Percentiles rank a stretch among this genome's conserved stretches.
phyloP scores from a whole-genome alignment of 2,888 invertebrate species.

The Meliscaeva auricollis region DNA sequence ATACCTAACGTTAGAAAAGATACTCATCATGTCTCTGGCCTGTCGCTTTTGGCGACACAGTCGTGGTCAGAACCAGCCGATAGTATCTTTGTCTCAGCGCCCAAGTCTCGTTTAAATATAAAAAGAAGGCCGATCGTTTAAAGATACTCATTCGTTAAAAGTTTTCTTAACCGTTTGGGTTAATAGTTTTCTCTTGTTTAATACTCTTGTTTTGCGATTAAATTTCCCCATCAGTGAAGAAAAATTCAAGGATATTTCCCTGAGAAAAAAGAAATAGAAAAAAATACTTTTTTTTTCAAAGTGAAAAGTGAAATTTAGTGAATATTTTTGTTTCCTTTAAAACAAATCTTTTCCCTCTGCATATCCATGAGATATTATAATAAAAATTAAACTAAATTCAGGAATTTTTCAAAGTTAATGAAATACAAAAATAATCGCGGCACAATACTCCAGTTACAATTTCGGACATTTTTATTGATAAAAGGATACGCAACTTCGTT shows the following conservation, averaged over 20 bases:
- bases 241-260: constrained; percentile 11
- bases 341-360: background rate
- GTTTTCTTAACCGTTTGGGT: constrained; percentile 79
- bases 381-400: background rate
- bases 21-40: background rate
- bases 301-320: constrained; percentile 30
- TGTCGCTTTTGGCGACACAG: constrained; percentile 31
- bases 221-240: constrained; percentile 9
- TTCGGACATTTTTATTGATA: constrained; percentile 82
- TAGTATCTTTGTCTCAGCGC: constrained; percentile 65
- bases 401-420: constrained; percentile 80
- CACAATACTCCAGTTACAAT: constrained; percentile 83
- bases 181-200: constrained; percentile 1
- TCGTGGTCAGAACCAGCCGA: constrained; percentile 28
- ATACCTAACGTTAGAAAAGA: background rate
- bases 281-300: too few species aligned
- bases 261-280: background rate
- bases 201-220: background rate
- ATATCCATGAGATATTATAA: constrained; percentile 48
- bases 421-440: constrained; percentile 84
- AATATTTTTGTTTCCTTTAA: background rate
- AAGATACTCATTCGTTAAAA: constrained; percentile 77
- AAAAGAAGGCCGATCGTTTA: constrained; percentile 66
- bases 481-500: constrained; percentile 46
- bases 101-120: constrained; percentile 64